A percentile compares a stretch with the other conserved stretches of the same genome.
These are phyloP conservation scores for Copsychus sechellarum DNA, from an alignment of 2,113 vertebrate genomes.

Conservation along the genomic window DNA sequence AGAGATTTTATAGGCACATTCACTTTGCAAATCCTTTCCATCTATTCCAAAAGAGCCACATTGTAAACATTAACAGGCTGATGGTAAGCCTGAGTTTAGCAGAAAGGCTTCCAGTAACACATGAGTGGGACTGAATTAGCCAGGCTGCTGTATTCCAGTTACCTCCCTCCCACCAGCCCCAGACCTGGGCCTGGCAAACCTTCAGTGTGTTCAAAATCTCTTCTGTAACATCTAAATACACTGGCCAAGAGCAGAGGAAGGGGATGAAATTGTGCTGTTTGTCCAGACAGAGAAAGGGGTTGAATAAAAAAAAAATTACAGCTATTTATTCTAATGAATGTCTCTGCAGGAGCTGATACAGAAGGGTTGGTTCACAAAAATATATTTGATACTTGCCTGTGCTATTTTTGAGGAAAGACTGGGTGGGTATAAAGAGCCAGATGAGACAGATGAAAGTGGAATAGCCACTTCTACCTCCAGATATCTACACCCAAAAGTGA, in stretches of 20 bases:
- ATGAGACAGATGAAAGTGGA: background rate
- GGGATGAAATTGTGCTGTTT: background rate
- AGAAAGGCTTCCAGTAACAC: conserved; percentile 57
- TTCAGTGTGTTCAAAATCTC: background rate
- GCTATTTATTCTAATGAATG: background rate
- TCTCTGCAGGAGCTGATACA: background rate
- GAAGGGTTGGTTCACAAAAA: background rate
- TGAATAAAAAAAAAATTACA: background rate
- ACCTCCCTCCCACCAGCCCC: background rate
- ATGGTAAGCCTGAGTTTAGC: conserved; percentile 43
- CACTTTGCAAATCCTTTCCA: conserved; percentile 66
- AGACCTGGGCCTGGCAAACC: background rate
- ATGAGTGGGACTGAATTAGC: conserved; percentile 24
- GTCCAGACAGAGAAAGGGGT: background rate
- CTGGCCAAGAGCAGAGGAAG: background rate
- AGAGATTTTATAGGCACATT: conserved; percentile 68
- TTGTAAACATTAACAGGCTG: conserved; percentile 59
- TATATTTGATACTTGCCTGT: background rate
- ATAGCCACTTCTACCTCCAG: background rate
- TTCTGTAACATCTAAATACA: background rate
- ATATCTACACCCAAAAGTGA: background rate
- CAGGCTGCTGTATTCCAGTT: background rate
- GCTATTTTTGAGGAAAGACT: background rate
- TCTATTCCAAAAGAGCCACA: conserved; percentile 53
- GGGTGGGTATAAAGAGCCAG: background rate